These are phyloP conservation scores for Anabacerthia variegaticeps DNA, from an alignment of 2,797 vertebrate species.

Conservation along the genomic window DNA sequence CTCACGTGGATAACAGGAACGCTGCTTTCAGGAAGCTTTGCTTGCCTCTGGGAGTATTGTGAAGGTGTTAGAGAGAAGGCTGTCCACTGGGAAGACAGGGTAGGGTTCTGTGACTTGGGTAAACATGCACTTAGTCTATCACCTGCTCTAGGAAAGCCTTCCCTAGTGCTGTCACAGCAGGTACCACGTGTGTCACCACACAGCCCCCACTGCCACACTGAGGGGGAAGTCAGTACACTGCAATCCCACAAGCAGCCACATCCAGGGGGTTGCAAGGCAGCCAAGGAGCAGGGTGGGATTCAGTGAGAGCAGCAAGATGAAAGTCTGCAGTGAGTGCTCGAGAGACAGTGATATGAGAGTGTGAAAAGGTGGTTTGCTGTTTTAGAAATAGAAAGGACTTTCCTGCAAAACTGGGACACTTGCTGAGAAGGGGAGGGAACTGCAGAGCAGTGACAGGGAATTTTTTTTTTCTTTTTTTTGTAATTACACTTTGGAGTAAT, in stretches of 20 bases:
- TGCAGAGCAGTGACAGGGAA: background rate
- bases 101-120: background rate
- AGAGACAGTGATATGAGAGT: background rate
- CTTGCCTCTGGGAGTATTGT: background rate
- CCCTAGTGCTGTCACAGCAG: background rate
- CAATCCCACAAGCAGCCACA: background rate
- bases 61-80: background rate
- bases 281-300: background rate
- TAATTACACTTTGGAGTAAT: background rate
- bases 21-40: background rate
- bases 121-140: background rate
- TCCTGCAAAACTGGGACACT: background rate
- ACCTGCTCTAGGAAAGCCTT: background rate
- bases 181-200: rapidly evolving
- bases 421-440: background rate
- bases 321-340: background rate
- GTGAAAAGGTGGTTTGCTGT: background rate
- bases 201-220: background rate
- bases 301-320: background rate
- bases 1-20: background rate
- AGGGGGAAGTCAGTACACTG: rapidly evolving
- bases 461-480: background rate
- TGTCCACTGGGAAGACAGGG: background rate
- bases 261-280: background rate
- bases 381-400: background rate